phyloP scores from a whole-genome alignment of 1,140 invertebrate genomes.

The Drosophila mayri region DNA sequence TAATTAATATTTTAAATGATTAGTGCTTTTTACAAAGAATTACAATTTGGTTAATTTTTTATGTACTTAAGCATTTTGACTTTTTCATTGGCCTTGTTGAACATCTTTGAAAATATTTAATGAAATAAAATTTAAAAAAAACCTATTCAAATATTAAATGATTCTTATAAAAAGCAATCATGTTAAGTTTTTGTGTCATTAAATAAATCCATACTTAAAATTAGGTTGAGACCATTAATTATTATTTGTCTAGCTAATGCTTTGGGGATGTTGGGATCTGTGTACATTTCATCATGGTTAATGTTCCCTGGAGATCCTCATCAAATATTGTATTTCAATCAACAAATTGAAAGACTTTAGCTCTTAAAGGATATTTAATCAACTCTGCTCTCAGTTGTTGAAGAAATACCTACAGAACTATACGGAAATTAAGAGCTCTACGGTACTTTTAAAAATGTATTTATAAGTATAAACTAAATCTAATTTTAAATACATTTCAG shows the following conservation, averaged over 20 bases:
- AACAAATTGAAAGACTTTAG: not conserved
- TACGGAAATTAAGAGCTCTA: not conserved
- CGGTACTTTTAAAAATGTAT: not conserved
- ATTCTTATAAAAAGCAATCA: not conserved
- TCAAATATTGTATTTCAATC: constrained; percentile 2
- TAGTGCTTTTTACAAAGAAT: not conserved
- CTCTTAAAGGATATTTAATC: not conserved
- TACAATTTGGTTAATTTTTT: no score
- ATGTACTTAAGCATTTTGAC: not conserved
- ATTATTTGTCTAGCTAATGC: not conserved
- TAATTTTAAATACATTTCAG: not conserved
- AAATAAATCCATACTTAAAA: not conserved
- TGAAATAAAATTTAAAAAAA: not conserved
- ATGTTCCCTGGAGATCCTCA: not conserved
- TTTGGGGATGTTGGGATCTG: not conserved
- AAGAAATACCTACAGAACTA: not conserved
- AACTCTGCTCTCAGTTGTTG: not conserved
- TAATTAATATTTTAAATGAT: not conserved
- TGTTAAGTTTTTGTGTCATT: not conserved
- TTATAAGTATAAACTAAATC: not conserved
- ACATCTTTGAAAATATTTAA: not conserved
- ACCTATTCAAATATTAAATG: not conserved
- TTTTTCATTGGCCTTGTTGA: not conserved
- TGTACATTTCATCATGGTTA: not conserved
- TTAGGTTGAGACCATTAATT: not conserved